Evolutionary conservation across 2,797 vertebrate genomes (phyloP), one percentile per base, ranked within the genome.

Genomic region (Limosa lapponica): DNA sequence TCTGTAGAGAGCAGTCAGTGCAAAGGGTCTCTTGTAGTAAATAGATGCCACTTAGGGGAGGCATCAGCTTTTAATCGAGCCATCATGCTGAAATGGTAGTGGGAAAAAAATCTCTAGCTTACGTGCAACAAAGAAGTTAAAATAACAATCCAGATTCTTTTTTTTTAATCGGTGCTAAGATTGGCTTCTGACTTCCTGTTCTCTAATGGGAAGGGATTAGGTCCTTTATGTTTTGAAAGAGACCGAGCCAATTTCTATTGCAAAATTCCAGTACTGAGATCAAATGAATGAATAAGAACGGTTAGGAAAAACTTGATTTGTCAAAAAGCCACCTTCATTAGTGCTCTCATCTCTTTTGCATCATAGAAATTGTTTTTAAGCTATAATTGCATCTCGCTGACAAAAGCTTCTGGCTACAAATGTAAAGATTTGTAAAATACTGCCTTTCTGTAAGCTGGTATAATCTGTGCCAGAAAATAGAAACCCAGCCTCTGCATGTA

Each of bases 141-240:
- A 95, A 92, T 77, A 82, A 93, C 78, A 82, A 62, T 66, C 36
- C 52, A 66, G 55, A 72, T 79, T 83, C 36, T 54, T 87, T 78
- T 92, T 85, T 92, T 89, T 18, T 51, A 59, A 74, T 85, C 64
- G 15, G 48, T 44, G 72, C 94, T 95, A 87, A 91, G 82, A 94
- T 41, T 95, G 94, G 93, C 74, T 96, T 87, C 78, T 92, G 74
- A 84, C 84, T 96, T 93, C 91, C 89, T 93, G 89, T 89, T 89
- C 86, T 92, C n/a, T 81, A 59, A 78, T 83, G 80, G 85, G n/a
- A 82, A 82, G 13, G 65, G 82, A 92, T 91, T 95, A 94, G 51
- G 52, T 52, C 67, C 67, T 96, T 96, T 88, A 83, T 91, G 44
- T 90, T 96, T 91, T 82, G 82, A 82, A 89, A 91, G 89, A 90